Percentiles rank a stretch among this genome's conserved stretches.
Evolutionary conservation across 1,140 invertebrate genomes (phyloP).

Genomic region (Ceratitis capitata): DNA sequence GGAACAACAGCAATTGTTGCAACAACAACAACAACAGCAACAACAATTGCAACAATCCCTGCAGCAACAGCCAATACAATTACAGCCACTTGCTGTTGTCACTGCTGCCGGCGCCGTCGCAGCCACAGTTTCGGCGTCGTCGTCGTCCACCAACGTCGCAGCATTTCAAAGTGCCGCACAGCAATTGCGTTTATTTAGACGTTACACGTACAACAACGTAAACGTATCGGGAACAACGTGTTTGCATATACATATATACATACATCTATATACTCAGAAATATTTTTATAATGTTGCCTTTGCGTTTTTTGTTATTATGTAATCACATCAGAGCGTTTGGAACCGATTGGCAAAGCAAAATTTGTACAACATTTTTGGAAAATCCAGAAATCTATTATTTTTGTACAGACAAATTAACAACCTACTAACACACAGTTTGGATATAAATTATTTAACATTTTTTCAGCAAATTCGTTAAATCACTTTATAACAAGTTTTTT

Average conservation of each 20-base stretch:
- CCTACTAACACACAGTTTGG: too few relatives aligned
- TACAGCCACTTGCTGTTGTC: slow-evolving; percentile 42
- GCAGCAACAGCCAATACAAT: slow-evolving; percentile 32
- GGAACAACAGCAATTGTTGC: slow-evolving; percentile 37
- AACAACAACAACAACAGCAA: slow-evolving; percentile 44
- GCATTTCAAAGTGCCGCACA: slow-evolving; percentile 42
- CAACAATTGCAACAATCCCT: slow-evolving; percentile 44
- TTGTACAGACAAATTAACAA: too few relatives aligned
- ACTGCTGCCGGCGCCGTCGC: slow-evolving; percentile 41
- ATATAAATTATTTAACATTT: too few relatives aligned
- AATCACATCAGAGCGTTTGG: too few relatives aligned
- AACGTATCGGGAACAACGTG: slow-evolving; percentile 62
- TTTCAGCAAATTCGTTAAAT: background rate
- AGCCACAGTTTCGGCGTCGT: too few relatives aligned
- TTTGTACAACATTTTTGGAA: too few relatives aligned
- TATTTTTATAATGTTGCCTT: too few relatives aligned
- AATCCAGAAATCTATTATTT: too few relatives aligned
- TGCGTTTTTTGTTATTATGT: too few relatives aligned
- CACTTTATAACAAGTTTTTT: too few relatives aligned
- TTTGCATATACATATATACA: background rate
- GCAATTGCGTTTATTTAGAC: slow-evolving; percentile 64
- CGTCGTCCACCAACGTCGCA: too few relatives aligned
- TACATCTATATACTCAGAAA: background rate
- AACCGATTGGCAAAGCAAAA: too few relatives aligned
- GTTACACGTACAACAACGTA: slow-evolving; percentile 65